Conservation (phyloP, 2,113 vertebrate genomes). For the Apteryx owenii region DNA sequence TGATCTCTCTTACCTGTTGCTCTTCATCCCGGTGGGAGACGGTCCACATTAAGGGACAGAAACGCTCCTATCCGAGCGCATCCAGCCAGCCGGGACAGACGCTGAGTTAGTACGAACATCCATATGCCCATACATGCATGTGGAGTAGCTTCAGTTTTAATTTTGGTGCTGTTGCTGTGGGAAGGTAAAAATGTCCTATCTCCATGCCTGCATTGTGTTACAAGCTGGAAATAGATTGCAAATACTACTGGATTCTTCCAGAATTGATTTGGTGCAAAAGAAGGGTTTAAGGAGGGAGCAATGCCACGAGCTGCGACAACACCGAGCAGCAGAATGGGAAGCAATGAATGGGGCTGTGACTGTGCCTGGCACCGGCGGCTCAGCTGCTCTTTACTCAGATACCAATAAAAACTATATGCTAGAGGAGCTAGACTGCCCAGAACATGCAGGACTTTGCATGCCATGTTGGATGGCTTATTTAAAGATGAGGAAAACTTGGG, state of each 20-base stretch:
- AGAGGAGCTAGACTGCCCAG: not conserved
- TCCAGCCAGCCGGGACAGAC: not conserved
- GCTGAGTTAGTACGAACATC: not conserved
- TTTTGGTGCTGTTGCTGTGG: not conserved
- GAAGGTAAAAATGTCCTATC: not conserved
- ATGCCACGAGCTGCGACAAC: not conserved
- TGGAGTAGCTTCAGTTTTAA: not conserved
- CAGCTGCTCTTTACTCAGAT: not conserved
- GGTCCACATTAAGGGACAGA: not conserved
- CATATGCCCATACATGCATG: not conserved
- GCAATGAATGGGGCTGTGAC: fast-evolving
- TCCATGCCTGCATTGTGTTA: not conserved
- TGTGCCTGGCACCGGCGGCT: fast-evolving
- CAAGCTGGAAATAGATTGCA: not conserved
- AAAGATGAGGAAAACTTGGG: not conserved
- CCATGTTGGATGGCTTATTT: not conserved
- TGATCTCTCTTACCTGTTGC: not conserved
- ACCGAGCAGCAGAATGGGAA: fast-evolving
- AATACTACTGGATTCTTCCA: not conserved
- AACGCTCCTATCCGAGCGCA: not conserved
- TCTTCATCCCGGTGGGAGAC: not conserved
- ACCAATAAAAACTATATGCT: not conserved
- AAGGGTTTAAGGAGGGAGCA: not conserved
- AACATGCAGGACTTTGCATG: not conserved
- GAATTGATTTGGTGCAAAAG: not conserved